Base-by-base conservation (phyloP, 2,113 vertebrate species). In the Sylvia atricapilla region DNA sequence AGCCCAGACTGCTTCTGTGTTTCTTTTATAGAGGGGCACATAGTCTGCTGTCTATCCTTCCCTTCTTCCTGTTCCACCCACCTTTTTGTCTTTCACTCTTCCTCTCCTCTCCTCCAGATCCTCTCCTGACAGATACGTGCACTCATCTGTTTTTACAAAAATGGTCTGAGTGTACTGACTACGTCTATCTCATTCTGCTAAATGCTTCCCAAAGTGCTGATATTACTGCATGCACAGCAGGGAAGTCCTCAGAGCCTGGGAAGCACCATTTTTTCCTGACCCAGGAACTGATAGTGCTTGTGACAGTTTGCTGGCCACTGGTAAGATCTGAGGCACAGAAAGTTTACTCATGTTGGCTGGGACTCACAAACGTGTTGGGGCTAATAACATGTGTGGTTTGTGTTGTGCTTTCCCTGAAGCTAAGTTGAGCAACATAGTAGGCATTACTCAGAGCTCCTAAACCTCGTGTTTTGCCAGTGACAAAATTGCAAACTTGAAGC, bases 401-500 rank as follows among this genome's bases (percentile, higher is more conserved):
- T 80, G 6, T 66, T 90, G 77, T 46, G 60, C 60, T 94, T 96
- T 72, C 74, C 93, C 89, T 92, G 68, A 47, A 88, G 94, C 75
- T 52, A 60, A 84, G 52, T 97, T 97, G 87, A 81, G 82, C 68
- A 90, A 95, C 27, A 2, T 49, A 23, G 76, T 91, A 83, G 82
- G 79, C 67, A 79, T 76, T 91, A 95, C 64, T 93, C 73, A 84
- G 63, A 85, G 67, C 58, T 93, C 69, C 76, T 44, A 70, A 94
- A 68, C 50, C 60, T 79, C 6, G 0, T 59, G 30, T 86, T 94
- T 95, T 91, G 69, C 81, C 47, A 74, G 55, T 82, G 92, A 92
- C 76, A 78, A 70, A 76, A 37, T 43, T 96, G 60, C 78, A 94
- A 89, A 77, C 53, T 39, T 84, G 81, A 80, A 75, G 77, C 82